phyloP scores from a whole-genome alignment of 2,888 invertebrate genomes.

The Rutpela maculata region DNA sequence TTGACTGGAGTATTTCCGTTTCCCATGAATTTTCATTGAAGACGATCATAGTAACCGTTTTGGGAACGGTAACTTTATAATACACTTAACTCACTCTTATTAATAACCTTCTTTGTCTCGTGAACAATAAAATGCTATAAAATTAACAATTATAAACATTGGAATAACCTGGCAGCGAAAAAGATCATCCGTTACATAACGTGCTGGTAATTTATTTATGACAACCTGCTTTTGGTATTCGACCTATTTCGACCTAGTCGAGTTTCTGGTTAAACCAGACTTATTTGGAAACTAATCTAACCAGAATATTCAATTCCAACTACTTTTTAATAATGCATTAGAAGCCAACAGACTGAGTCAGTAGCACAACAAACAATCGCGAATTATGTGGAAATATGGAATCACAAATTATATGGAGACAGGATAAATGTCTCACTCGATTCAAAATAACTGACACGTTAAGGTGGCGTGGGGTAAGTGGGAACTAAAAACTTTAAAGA shows the following conservation, averaged over 20 bases:
- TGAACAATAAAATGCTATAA: neutral
- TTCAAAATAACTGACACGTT: too few species aligned
- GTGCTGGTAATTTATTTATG: neutral
- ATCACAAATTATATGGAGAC: too few species aligned
- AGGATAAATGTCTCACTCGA: too few species aligned
- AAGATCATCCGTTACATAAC: neutral
- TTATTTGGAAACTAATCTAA: neutral
- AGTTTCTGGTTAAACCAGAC: neutral
- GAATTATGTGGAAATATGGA: too few species aligned
- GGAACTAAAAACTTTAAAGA: too few species aligned
- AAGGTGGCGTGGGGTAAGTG: too few species aligned
- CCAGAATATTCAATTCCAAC: neutral
- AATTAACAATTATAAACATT: neutral
- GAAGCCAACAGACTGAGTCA: neutral
- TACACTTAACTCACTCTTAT: neutral
- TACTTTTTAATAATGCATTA: neutral
- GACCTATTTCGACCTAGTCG: slow-evolving; percentile 3
- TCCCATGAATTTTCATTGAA: too few species aligned
- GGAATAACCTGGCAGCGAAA: neutral
- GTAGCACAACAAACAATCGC: too few species aligned
- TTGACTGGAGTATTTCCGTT: too few species aligned
- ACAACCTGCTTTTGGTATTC: slow-evolving; percentile 1
- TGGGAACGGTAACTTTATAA: neutral
- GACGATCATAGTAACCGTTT: neutral
- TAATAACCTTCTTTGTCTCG: neutral